A percentile compares a stretch with the other conserved stretches of the same genome.
Conservation (phyloP, 2,888 invertebrate genomes). For the Caenorhabditis wallacei region DNA sequence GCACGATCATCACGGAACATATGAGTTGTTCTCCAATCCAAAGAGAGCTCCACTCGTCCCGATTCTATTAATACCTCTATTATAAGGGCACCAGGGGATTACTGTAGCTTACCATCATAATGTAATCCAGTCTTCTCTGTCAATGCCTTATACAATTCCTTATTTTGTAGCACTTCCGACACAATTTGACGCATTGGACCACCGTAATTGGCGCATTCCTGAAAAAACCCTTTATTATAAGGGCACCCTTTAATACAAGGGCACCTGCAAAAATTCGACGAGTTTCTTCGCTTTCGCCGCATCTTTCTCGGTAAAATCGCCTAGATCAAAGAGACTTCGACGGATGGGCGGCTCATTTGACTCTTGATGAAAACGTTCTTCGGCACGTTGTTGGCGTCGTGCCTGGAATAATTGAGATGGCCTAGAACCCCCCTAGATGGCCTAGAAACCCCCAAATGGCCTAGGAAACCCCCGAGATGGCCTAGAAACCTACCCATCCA, state of each 20-base stretch:
- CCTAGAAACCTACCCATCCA: conserved; percentile 66
- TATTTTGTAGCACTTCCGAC: conserved; percentile 69
- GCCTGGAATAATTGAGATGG: conserved; percentile 19
- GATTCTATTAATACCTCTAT: conserved; percentile 27
- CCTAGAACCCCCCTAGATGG: too few species aligned
- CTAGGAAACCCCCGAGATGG: too few species aligned
- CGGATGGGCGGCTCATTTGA: background rate
- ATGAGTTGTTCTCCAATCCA: conserved; percentile 55
- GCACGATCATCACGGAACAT: conserved; percentile 35
- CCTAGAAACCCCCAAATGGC: conserved; percentile 1
- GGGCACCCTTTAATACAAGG: background rate
- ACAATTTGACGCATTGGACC: conserved; percentile 74
- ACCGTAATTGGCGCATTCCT: conserved; percentile 73
- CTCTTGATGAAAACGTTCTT: background rate
- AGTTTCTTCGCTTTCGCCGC: conserved; percentile 39
- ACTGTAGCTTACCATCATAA: conserved; percentile 32
- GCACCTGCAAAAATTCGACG: conserved; percentile 66
- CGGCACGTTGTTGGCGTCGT: background rate
- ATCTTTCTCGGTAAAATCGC: conserved; percentile 36
- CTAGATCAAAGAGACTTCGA: conserved; percentile 20
- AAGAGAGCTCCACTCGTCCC: conserved; percentile 34
- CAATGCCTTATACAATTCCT: conserved; percentile 68
- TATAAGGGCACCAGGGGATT: too few species aligned
- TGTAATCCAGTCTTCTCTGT: conserved; percentile 56
- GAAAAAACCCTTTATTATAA: conserved; percentile 4